A percentile compares a stretch with the other conserved stretches of the same genome.
phyloP scores from a whole-genome alignment of 2,113 vertebrate species.

The Xenus cinereus region DNA sequence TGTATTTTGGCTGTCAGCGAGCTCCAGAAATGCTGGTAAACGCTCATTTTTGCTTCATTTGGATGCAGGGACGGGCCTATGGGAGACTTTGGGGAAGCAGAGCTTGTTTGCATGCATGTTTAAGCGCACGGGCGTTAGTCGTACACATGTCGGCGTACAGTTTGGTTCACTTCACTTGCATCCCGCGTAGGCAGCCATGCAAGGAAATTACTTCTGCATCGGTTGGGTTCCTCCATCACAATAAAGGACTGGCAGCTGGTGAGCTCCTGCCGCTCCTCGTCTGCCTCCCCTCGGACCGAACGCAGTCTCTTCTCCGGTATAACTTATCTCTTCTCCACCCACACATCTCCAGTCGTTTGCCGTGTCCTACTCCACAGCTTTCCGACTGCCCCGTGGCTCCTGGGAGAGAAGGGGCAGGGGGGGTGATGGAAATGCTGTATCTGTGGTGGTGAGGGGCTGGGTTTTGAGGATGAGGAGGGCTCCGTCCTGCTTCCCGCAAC shows the following conservation, averaged over 20 bases:
- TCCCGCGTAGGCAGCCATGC: slow-evolving; percentile 41
- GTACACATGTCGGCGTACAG: not conserved
- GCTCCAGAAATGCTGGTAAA: slow-evolving; percentile 22
- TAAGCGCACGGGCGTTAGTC: not conserved
- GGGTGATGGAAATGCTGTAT: not conserved
- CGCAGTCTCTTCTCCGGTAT: not conserved
- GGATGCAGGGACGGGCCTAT: slow-evolving; percentile 39
- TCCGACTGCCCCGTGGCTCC: not conserved
- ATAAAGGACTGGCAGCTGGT: slow-evolving; percentile 35
- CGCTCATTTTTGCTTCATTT: slow-evolving; percentile 50
- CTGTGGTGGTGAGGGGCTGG: rapidly evolving
- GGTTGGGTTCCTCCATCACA: not conserved
- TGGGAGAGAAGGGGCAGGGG: not conserved
- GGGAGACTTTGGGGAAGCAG: slow-evolving; percentile 46
- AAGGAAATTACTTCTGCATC: slow-evolving; percentile 55
- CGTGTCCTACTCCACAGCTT: not conserved
- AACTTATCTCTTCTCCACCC: not conserved
- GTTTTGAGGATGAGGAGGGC: not conserved
- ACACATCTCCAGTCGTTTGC: not conserved
- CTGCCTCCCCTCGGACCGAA: not conserved
- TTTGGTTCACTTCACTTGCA: slow-evolving; percentile 47
- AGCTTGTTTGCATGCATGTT: slow-evolving; percentile 59
- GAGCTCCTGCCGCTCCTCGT: not conserved
- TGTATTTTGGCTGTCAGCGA: slow-evolving; percentile 20
- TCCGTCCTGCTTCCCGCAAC: not conserved